These are phyloP conservation scores for Oreochromis aureus DNA, from an alignment of 2,113 vertebrate genomes.

Conservation along the genomic window DNA sequence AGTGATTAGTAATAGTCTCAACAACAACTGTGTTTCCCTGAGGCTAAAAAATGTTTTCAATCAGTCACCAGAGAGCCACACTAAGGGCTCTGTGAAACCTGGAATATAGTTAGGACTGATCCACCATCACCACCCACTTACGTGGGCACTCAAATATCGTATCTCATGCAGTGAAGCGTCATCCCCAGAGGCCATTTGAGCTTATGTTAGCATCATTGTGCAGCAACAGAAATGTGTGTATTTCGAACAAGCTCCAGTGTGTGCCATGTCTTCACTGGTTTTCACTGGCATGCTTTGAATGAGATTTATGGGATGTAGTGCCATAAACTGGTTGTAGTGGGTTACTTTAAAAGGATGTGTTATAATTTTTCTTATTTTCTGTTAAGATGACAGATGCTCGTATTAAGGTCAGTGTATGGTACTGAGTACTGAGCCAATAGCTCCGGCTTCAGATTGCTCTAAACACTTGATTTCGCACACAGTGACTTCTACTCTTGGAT, in stretches of 20 bases:
- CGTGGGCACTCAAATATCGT: neutral
- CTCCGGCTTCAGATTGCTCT: neutral
- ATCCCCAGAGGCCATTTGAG: neutral
- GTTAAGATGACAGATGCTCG: neutral
- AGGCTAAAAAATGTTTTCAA: neutral
- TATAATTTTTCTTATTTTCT: neutral
- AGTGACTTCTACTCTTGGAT: neutral
- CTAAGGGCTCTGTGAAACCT: neutral
- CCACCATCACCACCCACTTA: neutral
- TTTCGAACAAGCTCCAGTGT: neutral
- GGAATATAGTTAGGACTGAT: neutral
- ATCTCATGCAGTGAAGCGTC: neutral
- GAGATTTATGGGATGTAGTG: neutral
- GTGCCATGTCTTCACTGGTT: neutral
- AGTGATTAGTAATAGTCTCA: neutral
- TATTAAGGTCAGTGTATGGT: neutral
- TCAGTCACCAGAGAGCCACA: neutral
- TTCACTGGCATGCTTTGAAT: neutral
- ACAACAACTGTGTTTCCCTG: neutral
- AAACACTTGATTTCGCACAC: accelerated
- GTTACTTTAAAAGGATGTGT: neutral
- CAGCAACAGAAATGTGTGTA: neutral
- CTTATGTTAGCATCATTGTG: neutral
- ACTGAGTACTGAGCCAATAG: neutral
- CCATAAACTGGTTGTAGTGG: neutral